Base-by-base conservation (phyloP, 2,888 invertebrate genomes). In the Xestoiulus laeticollis region DNA sequence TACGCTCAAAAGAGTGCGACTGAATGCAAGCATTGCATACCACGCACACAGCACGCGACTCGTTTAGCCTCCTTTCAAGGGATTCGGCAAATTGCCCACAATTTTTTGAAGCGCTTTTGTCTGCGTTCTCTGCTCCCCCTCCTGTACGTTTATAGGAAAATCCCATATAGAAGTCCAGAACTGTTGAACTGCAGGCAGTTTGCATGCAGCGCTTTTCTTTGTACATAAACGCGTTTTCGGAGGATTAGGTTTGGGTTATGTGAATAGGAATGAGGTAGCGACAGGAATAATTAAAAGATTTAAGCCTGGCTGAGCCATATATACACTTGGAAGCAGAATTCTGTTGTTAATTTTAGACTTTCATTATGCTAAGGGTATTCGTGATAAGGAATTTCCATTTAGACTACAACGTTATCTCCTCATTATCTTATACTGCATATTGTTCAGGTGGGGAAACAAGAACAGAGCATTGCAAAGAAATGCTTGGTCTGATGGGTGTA, bases 51-150 rank as follows among this genome's bases (percentile, higher is more conserved):
- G 38, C 84, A 84, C 33, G 84, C 84, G 84, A 84, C 84, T 43
- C 43, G 84, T 84, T 84, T 84, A 84, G 84, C 84, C 84, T 84
- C 84, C n/a, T 33, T 43, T 84, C 84, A 84, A 30, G 22, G 84
- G 84, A 33, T 33, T 84, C 84, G n/a, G 43, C 10, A 84, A 84
- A 84, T 84, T 84, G 38, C 16, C 43, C 16, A 38, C 16, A 10
- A 16, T 84, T 30, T 4, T 14, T 84, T 32, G 30, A 26, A 82
- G 82, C 19, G 84, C 84, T 14, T 33, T 33, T 33, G 33, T n/a
- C 84, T 84, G 43, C 84, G 0, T 43, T 33, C n/a, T 16, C 84
- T 12, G 38, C 38, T 30, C 43, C 84, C 43, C 33, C 33, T 38
- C 33, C n/a, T n/a, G n/a, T 1, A 16, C 43, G 33, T 33, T 68